Base-by-base conservation (phyloP, 2,797 vertebrate genomes). In the Acanthornis magna region DNA sequence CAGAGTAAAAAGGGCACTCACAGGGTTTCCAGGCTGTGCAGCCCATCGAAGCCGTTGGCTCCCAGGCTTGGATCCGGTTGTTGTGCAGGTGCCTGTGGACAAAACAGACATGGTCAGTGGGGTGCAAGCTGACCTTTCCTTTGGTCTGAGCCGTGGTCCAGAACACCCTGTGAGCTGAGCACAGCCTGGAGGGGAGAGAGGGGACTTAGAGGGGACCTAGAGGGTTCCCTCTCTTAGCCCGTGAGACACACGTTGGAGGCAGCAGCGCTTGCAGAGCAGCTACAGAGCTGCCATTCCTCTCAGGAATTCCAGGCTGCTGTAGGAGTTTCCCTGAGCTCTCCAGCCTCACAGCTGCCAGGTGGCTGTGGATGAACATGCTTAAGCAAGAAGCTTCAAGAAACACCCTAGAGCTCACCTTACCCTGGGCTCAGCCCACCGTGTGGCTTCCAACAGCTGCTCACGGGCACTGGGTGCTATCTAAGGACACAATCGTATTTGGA, bases 21-120 rank as follows among this genome's bases (percentile, higher is more conserved):
- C 99, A 99, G 97, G n/a, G 99, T 99, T 97, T 99, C 99, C 97
- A 99, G 95, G 96, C 98, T 99, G 95, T 98, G 98, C 94, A 99
- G 98, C 94, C 99, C 99, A 93, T 99, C 99, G 47, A 99, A 99
- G 96, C 99, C 98, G 27, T 98, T 98, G 78, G 98, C 97, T 68
- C 98, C 99, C 96, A 99, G 98, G 83, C 96, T 98, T 98, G 98
- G 98, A 99, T 99, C 91, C 97, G 98, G 97, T 99, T 99, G 98
- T 99, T 99, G 96, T 99, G 99, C 94, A 99, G 98, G 97, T 99
- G 99, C 88, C 99, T 99, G 98, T 62, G 96, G 86, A 95, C 63
- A 91, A 80, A 96, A 86, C 60, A 81, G 82, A 96, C 25, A 65
- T n/a, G 19, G 62, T 96, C 91, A 94, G 65, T 38, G 75, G 75